phyloP scores from a whole-genome alignment of 1,140 invertebrate genomes.

The Drosophila athabasca region DNA sequence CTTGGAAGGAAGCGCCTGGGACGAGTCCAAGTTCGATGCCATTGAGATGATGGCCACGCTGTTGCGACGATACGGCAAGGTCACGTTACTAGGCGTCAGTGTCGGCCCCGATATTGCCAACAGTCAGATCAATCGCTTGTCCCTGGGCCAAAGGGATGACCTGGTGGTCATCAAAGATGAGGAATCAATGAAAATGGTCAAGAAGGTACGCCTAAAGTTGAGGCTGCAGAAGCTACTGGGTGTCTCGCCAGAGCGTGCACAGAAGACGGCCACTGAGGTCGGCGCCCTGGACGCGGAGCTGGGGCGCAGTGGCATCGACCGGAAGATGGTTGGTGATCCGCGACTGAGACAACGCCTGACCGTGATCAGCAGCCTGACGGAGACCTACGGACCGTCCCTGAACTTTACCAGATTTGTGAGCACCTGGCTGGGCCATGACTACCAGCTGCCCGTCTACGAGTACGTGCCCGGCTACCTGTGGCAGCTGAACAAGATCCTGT shows the following conservation, averaged over 20 bases:
- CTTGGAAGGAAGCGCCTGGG: conserved; percentile 86
- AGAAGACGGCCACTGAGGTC: conserved; percentile 17
- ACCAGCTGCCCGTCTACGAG: conserved; percentile 65
- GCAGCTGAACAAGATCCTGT: conserved; percentile 83
- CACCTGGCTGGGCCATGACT: conserved; percentile 64
- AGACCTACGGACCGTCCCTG: conserved; percentile 70
- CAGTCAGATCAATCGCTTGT: conserved; percentile 62
- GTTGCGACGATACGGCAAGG: conserved; percentile 87
- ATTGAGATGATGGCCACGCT: conserved; percentile 86
- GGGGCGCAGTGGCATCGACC: conserved; percentile 29
- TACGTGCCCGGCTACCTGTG: conserved; percentile 78
- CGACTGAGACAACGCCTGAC: conserved; percentile 52
- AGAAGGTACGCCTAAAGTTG: conserved; percentile 12
- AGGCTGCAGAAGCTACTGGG: conserved; percentile 47
- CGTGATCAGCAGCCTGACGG: conserved; percentile 54
- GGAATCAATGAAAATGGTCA: conserved; percentile 10
- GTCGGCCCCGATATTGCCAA: conserved; percentile 57
- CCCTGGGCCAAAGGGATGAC: conserved; percentile 60
- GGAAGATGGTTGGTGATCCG: conserved; percentile 33
- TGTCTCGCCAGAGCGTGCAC: conserved; percentile 26
- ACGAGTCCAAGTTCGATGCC: conserved; percentile 87
- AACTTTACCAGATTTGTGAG: conserved; percentile 69
- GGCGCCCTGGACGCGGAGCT: conserved; percentile 42
- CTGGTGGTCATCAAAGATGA: conserved; percentile 26
- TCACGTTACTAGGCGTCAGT: conserved; percentile 65